Evolutionary conservation across 2,797 vertebrate genomes (phyloP).

Genomic region (Enteromius viviparus): DNA sequence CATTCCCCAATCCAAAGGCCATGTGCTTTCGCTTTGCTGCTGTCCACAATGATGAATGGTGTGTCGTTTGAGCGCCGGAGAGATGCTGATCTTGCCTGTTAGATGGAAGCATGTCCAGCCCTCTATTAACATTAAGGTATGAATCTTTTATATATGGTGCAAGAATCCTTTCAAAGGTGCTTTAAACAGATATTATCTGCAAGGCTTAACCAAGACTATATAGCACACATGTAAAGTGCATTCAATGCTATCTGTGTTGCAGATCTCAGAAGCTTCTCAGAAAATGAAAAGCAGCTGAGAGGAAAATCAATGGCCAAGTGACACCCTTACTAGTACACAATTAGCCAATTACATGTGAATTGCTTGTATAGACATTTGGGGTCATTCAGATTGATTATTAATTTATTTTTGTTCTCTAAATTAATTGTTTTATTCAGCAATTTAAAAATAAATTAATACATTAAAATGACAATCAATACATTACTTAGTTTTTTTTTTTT

Average conservation of each 20-base stretch:
- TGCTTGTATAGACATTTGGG: neutral
- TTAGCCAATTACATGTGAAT: neutral
- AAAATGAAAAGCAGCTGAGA: neutral
- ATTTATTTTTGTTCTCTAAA: neutral
- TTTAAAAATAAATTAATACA: no score
- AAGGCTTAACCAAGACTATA: slow-evolving; percentile 5
- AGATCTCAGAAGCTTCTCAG: neutral
- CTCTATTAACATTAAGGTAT: slow-evolving; percentile 36
- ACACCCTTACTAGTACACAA: neutral
- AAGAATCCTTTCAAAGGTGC: neutral
- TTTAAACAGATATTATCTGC: slow-evolving; percentile 8
- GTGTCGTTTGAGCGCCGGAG: neutral
- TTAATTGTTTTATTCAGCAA: neutral
- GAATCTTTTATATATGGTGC: slow-evolving; percentile 22
- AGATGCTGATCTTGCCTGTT: slow-evolving; percentile 29
- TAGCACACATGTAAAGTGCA: neutral
- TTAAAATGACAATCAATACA: no score
- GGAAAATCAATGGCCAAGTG: neutral
- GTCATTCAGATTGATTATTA: neutral
- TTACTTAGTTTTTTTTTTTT: no score
- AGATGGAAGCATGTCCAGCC: slow-evolving; percentile 31
- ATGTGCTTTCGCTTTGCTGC: slow-evolving; percentile 26
- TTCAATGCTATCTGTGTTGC: neutral
- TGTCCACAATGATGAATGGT: slow-evolving; percentile 40
- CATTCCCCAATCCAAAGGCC: neutral